phyloP scores from a whole-genome alignment of 2,113 vertebrate genomes.

The Columba livia region DNA sequence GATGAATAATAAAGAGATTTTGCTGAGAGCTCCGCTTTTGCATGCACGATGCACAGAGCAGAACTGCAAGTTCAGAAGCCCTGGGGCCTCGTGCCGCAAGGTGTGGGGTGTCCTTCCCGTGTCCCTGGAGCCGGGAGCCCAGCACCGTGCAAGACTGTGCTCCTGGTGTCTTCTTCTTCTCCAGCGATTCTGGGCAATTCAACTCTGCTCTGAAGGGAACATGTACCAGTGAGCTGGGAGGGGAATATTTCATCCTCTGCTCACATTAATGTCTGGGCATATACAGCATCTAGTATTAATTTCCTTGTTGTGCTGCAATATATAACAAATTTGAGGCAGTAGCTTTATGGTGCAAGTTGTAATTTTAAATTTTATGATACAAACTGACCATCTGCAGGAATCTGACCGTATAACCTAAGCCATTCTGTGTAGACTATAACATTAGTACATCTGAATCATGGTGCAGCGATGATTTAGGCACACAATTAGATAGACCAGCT shows the following conservation, averaged over 20 bases:
- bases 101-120: neutral
- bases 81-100: neutral
- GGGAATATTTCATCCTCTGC: constrained; percentile 47
- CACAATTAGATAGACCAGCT: constrained; percentile 37
- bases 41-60: neutral
- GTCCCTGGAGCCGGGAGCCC: neutral
- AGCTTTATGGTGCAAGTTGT: constrained; percentile 46
- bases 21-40: constrained; percentile 35
- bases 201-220: neutral
- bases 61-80: neutral
- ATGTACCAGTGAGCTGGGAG: neutral
- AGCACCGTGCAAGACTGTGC: neutral
- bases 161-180: neutral
- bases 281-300: constrained; percentile 56
- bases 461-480: constrained; percentile 40
- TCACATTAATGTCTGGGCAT: constrained; percentile 46
- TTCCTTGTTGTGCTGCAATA: constrained; percentile 61
- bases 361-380: constrained; percentile 61
- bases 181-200: neutral
- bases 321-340: constrained; percentile 56
- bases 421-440: neutral
- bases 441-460: constrained; percentile 14
- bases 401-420: neutral
- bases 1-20: constrained; percentile 42
- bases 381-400: constrained; percentile 50